Conservation (phyloP, 2,888 invertebrate species). For the Lamellibrachia columna region DNA sequence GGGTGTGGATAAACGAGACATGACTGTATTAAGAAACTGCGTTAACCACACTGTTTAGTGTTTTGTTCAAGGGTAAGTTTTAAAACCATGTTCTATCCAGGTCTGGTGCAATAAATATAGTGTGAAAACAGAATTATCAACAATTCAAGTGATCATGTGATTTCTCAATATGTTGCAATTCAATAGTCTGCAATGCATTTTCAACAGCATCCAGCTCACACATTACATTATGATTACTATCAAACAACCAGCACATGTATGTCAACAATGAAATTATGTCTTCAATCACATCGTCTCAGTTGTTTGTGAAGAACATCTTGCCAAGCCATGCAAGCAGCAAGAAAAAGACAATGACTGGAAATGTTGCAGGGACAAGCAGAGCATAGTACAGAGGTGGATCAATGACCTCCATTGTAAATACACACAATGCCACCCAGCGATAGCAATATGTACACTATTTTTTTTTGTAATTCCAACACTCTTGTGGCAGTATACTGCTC, state of each 20-base stretch:
- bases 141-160: neutral
- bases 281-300: conserved; percentile 26
- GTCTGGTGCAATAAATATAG: neutral
- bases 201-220: neutral
- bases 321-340: conserved; percentile 42
- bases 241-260: neutral
- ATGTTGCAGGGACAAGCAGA: conserved; percentile 40
- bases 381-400: conserved; percentile 36
- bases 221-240: neutral
- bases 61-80: neutral
- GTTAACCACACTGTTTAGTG: neutral
- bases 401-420: conserved; percentile 23
- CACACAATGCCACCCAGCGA: neutral
- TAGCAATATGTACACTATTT: neutral
- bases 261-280: neutral
- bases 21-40: too few species aligned
- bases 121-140: neutral
- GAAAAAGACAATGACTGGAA: conserved; percentile 41
- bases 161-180: neutral
- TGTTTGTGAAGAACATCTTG: conserved; percentile 41
- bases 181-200: neutral
- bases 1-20: too few species aligned
- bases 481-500: too few species aligned
- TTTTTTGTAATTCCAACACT: neutral
- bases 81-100: neutral